phyloP scores from a whole-genome alignment of 2,797 vertebrate genomes.

The Lithobates pipiens region DNA sequence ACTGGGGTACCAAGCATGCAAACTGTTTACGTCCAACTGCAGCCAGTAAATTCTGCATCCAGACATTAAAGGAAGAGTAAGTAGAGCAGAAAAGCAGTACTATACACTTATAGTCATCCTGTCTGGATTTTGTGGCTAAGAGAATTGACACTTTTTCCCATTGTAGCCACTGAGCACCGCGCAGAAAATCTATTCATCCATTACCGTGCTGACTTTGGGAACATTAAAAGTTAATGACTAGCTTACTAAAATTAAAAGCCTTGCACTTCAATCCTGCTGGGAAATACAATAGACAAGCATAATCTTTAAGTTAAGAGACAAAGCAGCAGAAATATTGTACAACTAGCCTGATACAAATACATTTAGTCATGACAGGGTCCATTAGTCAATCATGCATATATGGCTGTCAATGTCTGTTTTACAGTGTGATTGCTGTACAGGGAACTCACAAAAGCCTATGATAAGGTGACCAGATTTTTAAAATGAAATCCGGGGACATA shows the following conservation, averaged over 20 bases:
- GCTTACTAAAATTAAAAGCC: conserved; percentile 37
- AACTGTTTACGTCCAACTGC: not conserved
- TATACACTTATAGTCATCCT: conserved; percentile 5
- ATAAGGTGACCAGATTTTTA: too few species aligned
- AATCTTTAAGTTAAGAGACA: not conserved
- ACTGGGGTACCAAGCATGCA: not conserved
- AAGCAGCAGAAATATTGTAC: not conserved
- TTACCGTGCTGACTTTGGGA: conserved; percentile 6
- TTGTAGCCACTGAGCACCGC: conserved; percentile 13
- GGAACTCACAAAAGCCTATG: not conserved
- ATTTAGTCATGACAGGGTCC: not conserved
- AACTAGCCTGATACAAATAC: not conserved
- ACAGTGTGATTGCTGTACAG: not conserved
- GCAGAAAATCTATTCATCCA: conserved; percentile 22
- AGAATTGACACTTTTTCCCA: conserved; percentile 2
- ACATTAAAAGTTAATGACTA: conserved; percentile 41
- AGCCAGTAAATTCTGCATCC: not conserved
- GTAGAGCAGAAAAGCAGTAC: conserved; percentile 46
- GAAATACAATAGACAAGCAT: conserved; percentile 5
- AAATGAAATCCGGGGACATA: too few species aligned
- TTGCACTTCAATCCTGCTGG: conserved; percentile 1
- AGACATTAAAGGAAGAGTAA: conserved; percentile 20
- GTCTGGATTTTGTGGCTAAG: conserved; percentile 13
- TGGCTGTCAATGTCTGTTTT: not conserved
- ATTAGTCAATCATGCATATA: not conserved